phyloP scores from a whole-genome alignment of 2,888 invertebrate genomes.

The Pediacus dermestoides region DNA sequence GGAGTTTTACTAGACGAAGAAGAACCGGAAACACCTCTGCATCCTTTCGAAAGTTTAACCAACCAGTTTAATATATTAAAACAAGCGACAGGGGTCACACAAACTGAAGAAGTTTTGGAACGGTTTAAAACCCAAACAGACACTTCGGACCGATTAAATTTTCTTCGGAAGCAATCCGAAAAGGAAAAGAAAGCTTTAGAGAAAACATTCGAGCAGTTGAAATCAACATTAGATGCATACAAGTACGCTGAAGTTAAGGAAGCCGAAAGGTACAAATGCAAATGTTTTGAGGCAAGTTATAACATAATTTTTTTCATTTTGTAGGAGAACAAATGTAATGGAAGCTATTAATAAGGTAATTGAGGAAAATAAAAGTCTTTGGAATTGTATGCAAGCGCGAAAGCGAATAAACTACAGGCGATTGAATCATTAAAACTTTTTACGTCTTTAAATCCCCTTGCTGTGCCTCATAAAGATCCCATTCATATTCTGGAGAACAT shows the following conservation, averaged over 20 bases:
- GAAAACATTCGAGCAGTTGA: slow-evolving; percentile 60
- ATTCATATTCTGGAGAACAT: slow-evolving; percentile 17
- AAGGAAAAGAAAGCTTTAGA: slow-evolving; percentile 70
- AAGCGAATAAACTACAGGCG: slow-evolving; percentile 27
- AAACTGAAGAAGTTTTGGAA: slow-evolving; percentile 71
- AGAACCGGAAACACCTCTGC: slow-evolving; percentile 36
- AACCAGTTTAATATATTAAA: slow-evolving; percentile 70
- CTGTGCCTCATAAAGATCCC: slow-evolving; percentile 25
- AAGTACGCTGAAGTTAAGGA: slow-evolving; percentile 79
- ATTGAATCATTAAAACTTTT: slow-evolving; percentile 33
- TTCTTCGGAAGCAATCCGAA: slow-evolving; percentile 69
- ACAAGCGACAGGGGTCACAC: slow-evolving; percentile 71
- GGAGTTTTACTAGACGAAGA: slow-evolving; percentile 50
- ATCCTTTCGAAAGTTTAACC: slow-evolving; percentile 55
- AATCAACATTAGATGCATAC: slow-evolving; percentile 68
- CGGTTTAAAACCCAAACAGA: slow-evolving; percentile 71
- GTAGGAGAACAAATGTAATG: slow-evolving; percentile 70
- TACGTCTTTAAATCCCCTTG: slow-evolving; percentile 33
- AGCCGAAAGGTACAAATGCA: slow-evolving; percentile 65
- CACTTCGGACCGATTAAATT: slow-evolving; percentile 66
- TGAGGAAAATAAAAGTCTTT: slow-evolving; percentile 50
- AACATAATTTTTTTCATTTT: slow-evolving; percentile 23
- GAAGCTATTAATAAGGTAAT: slow-evolving; percentile 62
- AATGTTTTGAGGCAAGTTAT: slow-evolving; percentile 13
- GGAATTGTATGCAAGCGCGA: slow-evolving; percentile 41